Percentiles rank a stretch among this genome's conserved stretches.
phyloP scores from a whole-genome alignment of 2,113 vertebrate genomes.

The Epinephelus cyanopodus region DNA sequence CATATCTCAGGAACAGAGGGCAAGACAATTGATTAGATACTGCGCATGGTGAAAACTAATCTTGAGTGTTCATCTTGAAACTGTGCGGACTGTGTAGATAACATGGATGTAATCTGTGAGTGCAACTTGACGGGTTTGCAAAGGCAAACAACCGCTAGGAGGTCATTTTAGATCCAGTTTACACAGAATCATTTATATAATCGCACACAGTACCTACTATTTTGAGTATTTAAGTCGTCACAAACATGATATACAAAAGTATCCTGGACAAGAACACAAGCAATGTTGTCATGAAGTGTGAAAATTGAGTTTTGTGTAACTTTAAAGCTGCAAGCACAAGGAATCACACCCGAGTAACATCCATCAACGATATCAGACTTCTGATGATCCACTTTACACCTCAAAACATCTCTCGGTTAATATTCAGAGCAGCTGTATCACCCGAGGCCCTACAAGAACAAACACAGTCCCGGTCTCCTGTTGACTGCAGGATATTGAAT shows the following conservation, averaged over 20 bases:
- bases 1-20: too few relatives aligned
- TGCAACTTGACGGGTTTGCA: too few relatives aligned
- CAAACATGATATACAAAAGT: background rate
- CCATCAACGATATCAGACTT: constrained; percentile 8
- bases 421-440: constrained; percentile 70
- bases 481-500: constrained; percentile 49
- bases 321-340: background rate
- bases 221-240: background rate
- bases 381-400: constrained; percentile 18
- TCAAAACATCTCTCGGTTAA: constrained; percentile 45
- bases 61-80: too few relatives aligned
- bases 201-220: too few relatives aligned
- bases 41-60: too few relatives aligned
- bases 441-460: constrained; percentile 70
- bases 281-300: background rate
- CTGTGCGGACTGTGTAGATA: too few relatives aligned
- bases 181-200: background rate
- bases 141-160: too few relatives aligned
- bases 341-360: constrained; percentile 6
- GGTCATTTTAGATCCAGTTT: background rate
- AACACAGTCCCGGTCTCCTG: constrained; percentile 58
- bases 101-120: too few relatives aligned
- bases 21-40: too few relatives aligned
- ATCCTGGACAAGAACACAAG: background rate
- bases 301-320: background rate